Evolutionary conservation across 1,140 invertebrate genomes (phyloP).

Genomic region (Drosophila pruinosa): DNA sequence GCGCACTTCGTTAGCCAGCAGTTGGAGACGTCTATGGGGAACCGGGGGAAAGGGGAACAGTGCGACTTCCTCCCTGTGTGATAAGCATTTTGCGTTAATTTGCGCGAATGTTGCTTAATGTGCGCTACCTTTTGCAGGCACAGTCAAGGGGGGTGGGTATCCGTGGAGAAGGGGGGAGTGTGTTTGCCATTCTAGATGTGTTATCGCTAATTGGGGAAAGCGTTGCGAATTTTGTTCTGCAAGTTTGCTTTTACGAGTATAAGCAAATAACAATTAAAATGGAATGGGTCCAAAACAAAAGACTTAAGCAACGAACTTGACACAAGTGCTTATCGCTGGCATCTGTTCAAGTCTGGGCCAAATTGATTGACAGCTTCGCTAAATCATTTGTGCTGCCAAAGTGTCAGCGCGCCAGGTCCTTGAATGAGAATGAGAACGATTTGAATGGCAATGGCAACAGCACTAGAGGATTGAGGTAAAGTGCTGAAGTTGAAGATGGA

Average conservation of each 20-base stretch:
- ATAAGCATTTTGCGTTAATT: constrained; percentile 76
- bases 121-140: constrained; percentile 40
- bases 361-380: constrained; percentile 72
- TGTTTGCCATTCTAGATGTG: constrained; percentile 43
- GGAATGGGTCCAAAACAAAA: constrained; percentile 38
- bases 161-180: neutral
- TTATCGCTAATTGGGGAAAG: constrained; percentile 74
- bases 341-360: constrained; percentile 22
- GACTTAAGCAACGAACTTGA: constrained; percentile 51
- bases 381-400: constrained; percentile 74
- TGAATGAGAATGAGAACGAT: neutral
- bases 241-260: constrained; percentile 11
- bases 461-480: neutral
- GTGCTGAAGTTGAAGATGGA: neutral
- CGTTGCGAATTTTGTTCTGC: constrained; percentile 17
- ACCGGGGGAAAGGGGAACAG: neutral
- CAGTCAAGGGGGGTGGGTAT: neutral
- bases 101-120: constrained; percentile 77
- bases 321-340: constrained; percentile 23
- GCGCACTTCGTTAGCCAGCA: constrained; percentile 64
- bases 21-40: no score
- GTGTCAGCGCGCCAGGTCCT: constrained; percentile 34
- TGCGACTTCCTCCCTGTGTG: constrained; percentile 31
- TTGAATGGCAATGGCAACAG: neutral
- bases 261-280: constrained; percentile 69